phyloP scores from a whole-genome alignment of 2,113 vertebrate species.

The Ameiurus melas region DNA sequence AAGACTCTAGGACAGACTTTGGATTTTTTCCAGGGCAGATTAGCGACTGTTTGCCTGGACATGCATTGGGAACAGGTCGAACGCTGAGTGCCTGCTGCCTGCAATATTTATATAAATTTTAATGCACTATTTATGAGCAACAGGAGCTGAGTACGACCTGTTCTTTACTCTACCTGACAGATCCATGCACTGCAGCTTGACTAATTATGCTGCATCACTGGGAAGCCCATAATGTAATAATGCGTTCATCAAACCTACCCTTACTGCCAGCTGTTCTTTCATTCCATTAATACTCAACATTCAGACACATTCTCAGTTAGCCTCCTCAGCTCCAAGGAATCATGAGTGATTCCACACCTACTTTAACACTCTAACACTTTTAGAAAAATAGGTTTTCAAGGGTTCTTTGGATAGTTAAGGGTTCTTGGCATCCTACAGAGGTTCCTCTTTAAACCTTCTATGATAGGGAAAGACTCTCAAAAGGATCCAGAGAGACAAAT shows the following conservation, averaged over 20 bases:
- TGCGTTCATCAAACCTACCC: constrained; percentile 48
- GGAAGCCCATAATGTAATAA: constrained; percentile 54
- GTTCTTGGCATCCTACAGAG: background rate
- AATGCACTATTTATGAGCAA: constrained; percentile 84
- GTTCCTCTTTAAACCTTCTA: background rate
- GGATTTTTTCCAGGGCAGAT: constrained; percentile 3
- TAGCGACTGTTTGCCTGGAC: background rate
- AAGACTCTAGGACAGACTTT: background rate
- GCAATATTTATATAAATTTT: constrained; percentile 67
- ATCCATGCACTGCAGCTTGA: constrained; percentile 59
- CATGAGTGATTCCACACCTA: background rate
- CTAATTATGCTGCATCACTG: constrained; percentile 47
- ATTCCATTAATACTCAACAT: constrained; percentile 1
- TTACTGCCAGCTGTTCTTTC: background rate
- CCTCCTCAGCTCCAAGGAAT: background rate
- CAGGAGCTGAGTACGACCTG: constrained; percentile 60
- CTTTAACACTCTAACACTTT: background rate
- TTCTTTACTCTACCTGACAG: constrained; percentile 69
- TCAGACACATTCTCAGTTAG: constrained; percentile 56
- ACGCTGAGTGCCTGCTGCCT: constrained; percentile 59
- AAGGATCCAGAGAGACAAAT: background rate
- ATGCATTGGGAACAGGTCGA: constrained; percentile 26
- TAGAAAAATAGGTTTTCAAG: background rate
- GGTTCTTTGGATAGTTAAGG: background rate
- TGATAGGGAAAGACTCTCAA: background rate